A percentile compares a stretch with the other conserved stretches of the same genome.
Evolutionary conservation across 2,113 vertebrate genomes (phyloP).

Genomic region (Lampris megalopsis): DNA sequence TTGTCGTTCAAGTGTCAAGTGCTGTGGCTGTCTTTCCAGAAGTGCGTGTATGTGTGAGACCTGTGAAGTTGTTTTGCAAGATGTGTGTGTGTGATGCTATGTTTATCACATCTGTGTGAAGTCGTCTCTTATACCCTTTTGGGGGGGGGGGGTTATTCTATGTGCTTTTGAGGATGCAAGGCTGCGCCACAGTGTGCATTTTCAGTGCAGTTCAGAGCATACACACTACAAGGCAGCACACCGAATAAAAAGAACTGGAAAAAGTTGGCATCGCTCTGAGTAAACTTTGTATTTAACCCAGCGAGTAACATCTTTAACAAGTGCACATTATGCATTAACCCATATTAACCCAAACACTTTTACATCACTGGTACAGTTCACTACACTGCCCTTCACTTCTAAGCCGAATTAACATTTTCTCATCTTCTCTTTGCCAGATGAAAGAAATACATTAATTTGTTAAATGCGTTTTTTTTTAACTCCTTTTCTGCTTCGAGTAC

Average conservation of each 20-base stretch:
- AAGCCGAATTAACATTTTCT: slow-evolving; percentile 56
- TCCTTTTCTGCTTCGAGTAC: slow-evolving; percentile 52
- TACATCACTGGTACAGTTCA: slow-evolving; percentile 48
- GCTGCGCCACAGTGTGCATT: no score
- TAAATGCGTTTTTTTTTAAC: slow-evolving; percentile 51
- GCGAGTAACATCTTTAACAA: slow-evolving; percentile 47
- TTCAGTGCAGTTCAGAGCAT: no score
- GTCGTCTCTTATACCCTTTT: background rate
- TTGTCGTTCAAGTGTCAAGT: slow-evolving; percentile 12
- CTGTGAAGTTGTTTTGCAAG: slow-evolving; percentile 16
- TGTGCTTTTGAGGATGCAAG: background rate
- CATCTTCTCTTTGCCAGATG: slow-evolving; percentile 41
- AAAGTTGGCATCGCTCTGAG: slow-evolving; percentile 33
- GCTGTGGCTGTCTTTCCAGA: slow-evolving; percentile 4
- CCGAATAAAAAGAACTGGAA: background rate
- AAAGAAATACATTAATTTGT: slow-evolving; percentile 53
- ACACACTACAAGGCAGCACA: no score
- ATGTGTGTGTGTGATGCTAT: slow-evolving; percentile 10
- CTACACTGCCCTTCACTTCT: slow-evolving; percentile 43
- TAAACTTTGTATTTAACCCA: slow-evolving; percentile 65
- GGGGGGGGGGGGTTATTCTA: background rate
- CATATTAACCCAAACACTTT: slow-evolving; percentile 63
- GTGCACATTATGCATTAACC: slow-evolving; percentile 69
- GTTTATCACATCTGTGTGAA: slow-evolving; percentile 10
- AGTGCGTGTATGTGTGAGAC: slow-evolving; percentile 9